Evolutionary conservation across 2,113 vertebrate genomes (phyloP).

Genomic region (Macrotis lagotis): DNA sequence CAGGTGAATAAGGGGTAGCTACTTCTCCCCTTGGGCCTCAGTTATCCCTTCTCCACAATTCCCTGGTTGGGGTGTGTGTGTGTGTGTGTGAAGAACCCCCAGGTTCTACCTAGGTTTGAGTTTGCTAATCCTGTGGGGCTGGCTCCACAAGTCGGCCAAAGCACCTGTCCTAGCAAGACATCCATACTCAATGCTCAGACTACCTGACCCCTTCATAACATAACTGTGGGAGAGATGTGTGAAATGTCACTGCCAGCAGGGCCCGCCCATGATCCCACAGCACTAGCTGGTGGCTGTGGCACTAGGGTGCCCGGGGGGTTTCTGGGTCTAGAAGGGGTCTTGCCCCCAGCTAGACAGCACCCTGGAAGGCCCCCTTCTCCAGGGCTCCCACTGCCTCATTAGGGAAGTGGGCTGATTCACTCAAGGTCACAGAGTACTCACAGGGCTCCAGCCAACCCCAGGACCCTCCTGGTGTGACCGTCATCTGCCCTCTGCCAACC

Average conservation of each 20-base stretch:
- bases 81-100: not conserved
- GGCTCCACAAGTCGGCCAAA: not conserved
- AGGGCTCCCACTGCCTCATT: not conserved
- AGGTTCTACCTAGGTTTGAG: not conserved
- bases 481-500: not conserved
- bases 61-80: no score
- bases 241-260: not conserved
- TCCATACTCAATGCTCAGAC: no score
- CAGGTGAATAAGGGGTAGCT: not conserved
- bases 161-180: not conserved
- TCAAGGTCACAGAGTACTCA: not conserved
- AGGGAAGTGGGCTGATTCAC: not conserved
- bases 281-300: no score
- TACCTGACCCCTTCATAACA: no score
- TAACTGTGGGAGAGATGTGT: no score
- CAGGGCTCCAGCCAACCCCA: not conserved
- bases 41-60: no score
- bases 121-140: not conserved
- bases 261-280: not conserved
- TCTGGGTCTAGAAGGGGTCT: not conserved
- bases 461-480: not conserved
- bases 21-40: not conserved
- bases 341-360: no score
- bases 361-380: no score
- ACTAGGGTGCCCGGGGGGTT: no score